A percentile compares a stretch with the other conserved stretches of the same genome.
These are phyloP conservation scores for Morelia viridis DNA, from an alignment of 2,797 vertebrate genomes.

Conservation along the genomic window DNA sequence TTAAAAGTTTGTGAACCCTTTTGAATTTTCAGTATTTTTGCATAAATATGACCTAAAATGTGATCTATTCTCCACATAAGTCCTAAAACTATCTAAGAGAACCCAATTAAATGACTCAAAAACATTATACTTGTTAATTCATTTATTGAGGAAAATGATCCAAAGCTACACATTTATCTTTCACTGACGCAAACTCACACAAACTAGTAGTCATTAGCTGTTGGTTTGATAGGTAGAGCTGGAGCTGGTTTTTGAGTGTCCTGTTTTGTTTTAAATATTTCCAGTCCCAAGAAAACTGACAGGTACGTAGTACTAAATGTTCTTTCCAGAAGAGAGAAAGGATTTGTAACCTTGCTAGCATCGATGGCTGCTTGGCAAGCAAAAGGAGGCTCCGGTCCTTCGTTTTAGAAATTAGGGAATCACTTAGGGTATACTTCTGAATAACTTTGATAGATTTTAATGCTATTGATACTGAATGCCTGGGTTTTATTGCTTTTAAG, in stretches of 20 bases:
- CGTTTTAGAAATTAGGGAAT: not conserved
- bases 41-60: too few relatives aligned
- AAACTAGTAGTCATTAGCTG: not conserved
- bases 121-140: not conserved
- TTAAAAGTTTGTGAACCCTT: not conserved
- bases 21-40: not conserved
- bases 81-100: not conserved
- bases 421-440: not conserved
- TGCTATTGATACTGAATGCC: not conserved
- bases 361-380: not conserved
- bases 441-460: not conserved
- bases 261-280: not conserved
- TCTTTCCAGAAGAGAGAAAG: not conserved
- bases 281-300: not conserved
- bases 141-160: not conserved
- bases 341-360: not conserved
- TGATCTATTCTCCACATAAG: not conserved
- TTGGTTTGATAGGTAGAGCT: not conserved
- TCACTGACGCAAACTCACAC: not conserved
- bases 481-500: not conserved
- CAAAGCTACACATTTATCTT: not conserved
- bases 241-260: not conserved
- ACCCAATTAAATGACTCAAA: not conserved
- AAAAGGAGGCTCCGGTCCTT: not conserved
- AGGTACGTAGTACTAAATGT: not conserved